These are phyloP conservation scores for Agrilus biguttatus DNA, from an alignment of 2,888 invertebrate species.

Conservation along the genomic window DNA sequence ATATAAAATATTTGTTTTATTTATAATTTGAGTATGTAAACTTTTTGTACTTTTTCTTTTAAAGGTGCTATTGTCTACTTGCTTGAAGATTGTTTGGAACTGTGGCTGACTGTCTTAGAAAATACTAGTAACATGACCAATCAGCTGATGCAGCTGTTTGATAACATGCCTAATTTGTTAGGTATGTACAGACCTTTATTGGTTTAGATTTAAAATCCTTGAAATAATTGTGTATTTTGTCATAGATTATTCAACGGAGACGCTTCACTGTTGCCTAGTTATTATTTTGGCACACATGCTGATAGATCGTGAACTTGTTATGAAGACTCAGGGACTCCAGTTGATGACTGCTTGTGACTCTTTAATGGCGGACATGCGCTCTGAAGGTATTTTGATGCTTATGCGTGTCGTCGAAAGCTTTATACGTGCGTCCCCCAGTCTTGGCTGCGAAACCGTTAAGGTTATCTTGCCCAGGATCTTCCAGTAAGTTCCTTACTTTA, in stretches of 20 bases:
- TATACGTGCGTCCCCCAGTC: slow-evolving; percentile 55
- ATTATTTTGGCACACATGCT: slow-evolving; percentile 74
- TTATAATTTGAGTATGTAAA: no score
- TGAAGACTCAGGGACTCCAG: slow-evolving; percentile 53
- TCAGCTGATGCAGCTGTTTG: slow-evolving; percentile 56
- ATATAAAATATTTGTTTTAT: no score
- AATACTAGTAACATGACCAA: slow-evolving; percentile 51
- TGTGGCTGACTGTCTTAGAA: slow-evolving; percentile 78
- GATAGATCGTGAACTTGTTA: slow-evolving; percentile 63
- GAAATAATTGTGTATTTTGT: slow-evolving; percentile 6
- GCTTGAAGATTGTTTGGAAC: slow-evolving; percentile 79
- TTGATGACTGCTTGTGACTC: slow-evolving; percentile 57
- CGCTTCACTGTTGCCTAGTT: slow-evolving; percentile 61
- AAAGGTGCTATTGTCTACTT: slow-evolving; percentile 78
- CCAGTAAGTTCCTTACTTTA: slow-evolving; percentile 29
- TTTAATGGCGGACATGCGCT: slow-evolving; percentile 62
- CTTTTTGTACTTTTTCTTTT: slow-evolving; percentile 13
- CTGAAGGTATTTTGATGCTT: slow-evolving; percentile 57
- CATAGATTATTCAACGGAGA: slow-evolving; percentile 67
- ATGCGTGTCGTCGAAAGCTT: slow-evolving; percentile 63
- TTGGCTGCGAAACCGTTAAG: slow-evolving; percentile 58
- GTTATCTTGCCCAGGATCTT: slow-evolving; percentile 46
- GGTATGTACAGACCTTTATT: slow-evolving; percentile 32
- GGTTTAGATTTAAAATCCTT: background rate
- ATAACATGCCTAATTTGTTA: slow-evolving; percentile 59